Evolutionary conservation across 2,797 vertebrate species (phyloP).

Genomic region (Cynopterus sphinx): DNA sequence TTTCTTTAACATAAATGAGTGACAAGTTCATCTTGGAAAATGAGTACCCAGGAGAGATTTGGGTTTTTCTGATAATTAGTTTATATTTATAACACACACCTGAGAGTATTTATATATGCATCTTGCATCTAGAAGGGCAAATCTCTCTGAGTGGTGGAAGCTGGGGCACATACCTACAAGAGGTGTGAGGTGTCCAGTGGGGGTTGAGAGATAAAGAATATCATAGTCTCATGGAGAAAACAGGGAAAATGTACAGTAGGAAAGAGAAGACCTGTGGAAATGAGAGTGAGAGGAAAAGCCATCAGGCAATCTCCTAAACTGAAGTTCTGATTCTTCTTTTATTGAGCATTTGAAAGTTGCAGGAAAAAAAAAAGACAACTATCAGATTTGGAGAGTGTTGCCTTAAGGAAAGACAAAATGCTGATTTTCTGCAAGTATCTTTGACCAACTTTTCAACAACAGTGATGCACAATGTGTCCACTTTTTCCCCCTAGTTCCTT

Average conservation of each 20-base stretch:
- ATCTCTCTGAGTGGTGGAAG: neutral
- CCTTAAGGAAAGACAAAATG: conserved; percentile 8
- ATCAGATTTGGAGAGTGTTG: neutral
- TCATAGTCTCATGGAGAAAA: neutral
- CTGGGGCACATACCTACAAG: neutral
- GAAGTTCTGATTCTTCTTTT: neutral
- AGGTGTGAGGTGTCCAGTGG: neutral
- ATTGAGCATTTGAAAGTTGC: neutral
- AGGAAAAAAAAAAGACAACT: neutral
- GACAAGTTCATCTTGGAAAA: conserved; percentile 19
- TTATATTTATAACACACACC: neutral
- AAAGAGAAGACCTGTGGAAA: neutral
- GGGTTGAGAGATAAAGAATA: neutral
- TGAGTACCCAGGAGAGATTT: neutral
- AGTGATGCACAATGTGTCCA: neutral
- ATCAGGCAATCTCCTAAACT: neutral
- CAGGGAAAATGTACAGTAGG: neutral
- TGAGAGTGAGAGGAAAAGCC: neutral
- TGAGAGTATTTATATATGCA: neutral
- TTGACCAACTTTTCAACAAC: neutral
- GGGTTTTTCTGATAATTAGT: neutral
- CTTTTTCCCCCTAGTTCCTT: neutral
- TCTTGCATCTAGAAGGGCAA: neutral
- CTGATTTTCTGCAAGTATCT: neutral
- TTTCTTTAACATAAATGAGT: neutral